Conservation (phyloP, 2,888 invertebrate genomes). For the Megamerina dolium region DNA sequence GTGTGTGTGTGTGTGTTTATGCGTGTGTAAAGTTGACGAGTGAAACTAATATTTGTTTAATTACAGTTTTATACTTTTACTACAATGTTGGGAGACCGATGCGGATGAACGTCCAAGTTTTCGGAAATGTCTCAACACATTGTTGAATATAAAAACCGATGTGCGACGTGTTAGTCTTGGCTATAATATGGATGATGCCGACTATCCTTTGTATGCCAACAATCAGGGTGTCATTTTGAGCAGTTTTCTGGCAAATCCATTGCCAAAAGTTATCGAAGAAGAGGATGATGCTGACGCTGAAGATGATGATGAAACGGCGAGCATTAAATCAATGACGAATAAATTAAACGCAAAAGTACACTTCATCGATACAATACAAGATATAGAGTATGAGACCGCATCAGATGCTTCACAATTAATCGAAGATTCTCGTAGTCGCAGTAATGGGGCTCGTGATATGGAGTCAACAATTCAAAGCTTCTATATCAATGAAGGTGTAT, state of each 20-base stretch:
- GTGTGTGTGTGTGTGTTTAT: too few relatives aligned
- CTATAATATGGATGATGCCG: conserved; percentile 20
- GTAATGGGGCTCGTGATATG: conserved; percentile 1
- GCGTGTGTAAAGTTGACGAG: too few relatives aligned
- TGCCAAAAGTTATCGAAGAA: conserved; percentile 17
- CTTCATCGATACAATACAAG: conserved; percentile 15
- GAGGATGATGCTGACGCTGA: not conserved
- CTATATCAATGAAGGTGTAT: conserved; percentile 37
- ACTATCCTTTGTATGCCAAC: conserved; percentile 24
- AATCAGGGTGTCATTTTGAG: conserved; percentile 19
- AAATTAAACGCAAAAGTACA: conserved; percentile 17
- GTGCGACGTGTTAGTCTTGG: conserved; percentile 27
- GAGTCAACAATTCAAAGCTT: conserved; percentile 18
- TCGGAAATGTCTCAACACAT: conserved; percentile 63
- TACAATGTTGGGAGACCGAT: conserved; percentile 80
- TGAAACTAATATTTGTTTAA: too few relatives aligned
- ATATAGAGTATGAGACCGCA: conserved; percentile 12
- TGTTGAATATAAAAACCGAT: conserved; percentile 35
- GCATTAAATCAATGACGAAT: not conserved
- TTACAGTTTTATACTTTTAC: conserved; percentile 74
- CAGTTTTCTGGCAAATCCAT: conserved; percentile 18
- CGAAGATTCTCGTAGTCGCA: conserved; percentile 14
- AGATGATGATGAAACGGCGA: not conserved
- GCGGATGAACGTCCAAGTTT: conserved; percentile 84
- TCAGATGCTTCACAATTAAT: conserved; percentile 20